phyloP scores from a whole-genome alignment of 2,113 vertebrate species.

The Thalassarche chlororhynchos region DNA sequence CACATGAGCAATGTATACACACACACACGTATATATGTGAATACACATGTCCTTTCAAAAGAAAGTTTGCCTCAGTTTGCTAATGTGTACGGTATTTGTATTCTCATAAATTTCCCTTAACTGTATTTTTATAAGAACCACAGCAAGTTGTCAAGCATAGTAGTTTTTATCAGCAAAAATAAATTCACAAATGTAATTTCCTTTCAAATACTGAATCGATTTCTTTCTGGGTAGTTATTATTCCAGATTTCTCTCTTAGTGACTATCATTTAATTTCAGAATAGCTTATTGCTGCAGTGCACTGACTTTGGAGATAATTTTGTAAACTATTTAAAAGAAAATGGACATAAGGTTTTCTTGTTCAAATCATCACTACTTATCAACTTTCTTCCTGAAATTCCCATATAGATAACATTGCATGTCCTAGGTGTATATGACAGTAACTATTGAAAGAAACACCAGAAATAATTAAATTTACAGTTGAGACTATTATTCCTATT shows the following conservation, averaged over 20 bases:
- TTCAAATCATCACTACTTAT: not conserved
- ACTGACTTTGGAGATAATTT: not conserved
- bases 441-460: not conserved
- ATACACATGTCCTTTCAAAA: not conserved
- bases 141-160: not conserved
- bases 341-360: not conserved
- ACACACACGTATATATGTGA: not conserved
- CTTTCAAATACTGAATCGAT: conserved; percentile 1
- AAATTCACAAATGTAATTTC: conserved; percentile 9
- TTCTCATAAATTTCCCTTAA: not conserved
- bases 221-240: not conserved
- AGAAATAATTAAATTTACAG: not conserved
- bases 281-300: not conserved
- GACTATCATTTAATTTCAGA: conserved; percentile 4
- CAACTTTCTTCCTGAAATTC: not conserved
- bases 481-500: not conserved
- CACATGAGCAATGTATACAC: not conserved
- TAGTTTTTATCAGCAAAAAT: not conserved
- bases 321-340: not conserved
- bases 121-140: not conserved
- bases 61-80: not conserved
- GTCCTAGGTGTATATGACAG: not conserved
- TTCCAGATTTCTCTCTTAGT: not conserved
- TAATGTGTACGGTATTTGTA: not conserved
- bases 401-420: not conserved